Conservation (phyloP, 1,140 invertebrate species). For the Drosophila seguyi region DNA sequence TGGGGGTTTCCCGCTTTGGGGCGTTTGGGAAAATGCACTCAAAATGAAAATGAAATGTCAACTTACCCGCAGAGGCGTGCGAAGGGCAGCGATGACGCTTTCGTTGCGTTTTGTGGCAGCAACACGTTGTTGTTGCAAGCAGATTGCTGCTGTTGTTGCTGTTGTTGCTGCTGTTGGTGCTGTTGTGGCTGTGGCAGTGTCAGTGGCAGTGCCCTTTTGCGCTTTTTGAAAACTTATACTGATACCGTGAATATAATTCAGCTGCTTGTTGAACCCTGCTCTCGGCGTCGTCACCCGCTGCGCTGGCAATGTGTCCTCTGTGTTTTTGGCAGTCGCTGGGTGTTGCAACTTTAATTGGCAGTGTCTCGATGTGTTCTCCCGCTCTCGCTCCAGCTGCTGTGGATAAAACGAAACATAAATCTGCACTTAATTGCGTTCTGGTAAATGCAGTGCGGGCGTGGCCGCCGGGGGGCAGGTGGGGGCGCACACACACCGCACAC, state of each 20-base stretch:
- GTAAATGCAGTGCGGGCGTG: not conserved
- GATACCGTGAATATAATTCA: constrained; percentile 26
- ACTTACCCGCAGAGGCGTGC: constrained; percentile 70
- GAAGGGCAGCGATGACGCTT: constrained; percentile 55
- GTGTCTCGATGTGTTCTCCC: constrained; percentile 23
- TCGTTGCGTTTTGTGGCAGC: constrained; percentile 43
- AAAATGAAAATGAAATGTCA: constrained; percentile 74
- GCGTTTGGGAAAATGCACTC: constrained; percentile 56
- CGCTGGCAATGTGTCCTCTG: constrained; percentile 33
- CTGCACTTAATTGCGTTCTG: constrained; percentile 44
- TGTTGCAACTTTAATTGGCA: constrained; percentile 51
- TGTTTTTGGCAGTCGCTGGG: constrained; percentile 17
- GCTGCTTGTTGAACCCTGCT: constrained; percentile 25
- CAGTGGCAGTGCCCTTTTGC: constrained; percentile 13
- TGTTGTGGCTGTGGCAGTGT: constrained; percentile 5
- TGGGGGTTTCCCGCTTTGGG: constrained; percentile 25
- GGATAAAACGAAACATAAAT: constrained; percentile 40
- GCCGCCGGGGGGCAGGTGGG: not conserved
- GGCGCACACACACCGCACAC: not conserved
- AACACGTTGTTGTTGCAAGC: constrained; percentile 47
- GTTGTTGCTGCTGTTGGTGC: constrained; percentile 5
- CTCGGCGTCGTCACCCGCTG: not conserved
- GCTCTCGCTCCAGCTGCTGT: constrained; percentile 1
- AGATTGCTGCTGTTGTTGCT: constrained; percentile 3
- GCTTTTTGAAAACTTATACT: constrained; percentile 19